A percentile compares a stretch with the other conserved stretches of the same genome.
Evolutionary conservation across 2,797 vertebrate genomes (phyloP).

Genomic region (Aphelocoma californica): DNA sequence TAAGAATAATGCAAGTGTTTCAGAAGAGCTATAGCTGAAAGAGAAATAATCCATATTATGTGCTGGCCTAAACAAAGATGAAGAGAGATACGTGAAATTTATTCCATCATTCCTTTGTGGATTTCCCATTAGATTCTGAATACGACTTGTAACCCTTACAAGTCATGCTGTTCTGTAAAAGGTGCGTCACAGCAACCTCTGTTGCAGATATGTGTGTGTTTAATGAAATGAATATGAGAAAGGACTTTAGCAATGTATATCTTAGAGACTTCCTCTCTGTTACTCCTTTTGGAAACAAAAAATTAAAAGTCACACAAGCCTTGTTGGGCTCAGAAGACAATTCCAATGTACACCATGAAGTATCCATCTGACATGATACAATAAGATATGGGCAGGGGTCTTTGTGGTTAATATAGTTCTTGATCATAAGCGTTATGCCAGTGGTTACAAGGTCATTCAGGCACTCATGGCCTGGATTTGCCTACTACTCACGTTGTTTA

Average conservation of each 20-base stretch:
- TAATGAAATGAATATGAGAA: background rate
- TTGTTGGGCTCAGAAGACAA: background rate
- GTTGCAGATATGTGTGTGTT: background rate
- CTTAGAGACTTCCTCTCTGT: background rate
- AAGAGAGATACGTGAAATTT: background rate
- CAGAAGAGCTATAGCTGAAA: background rate
- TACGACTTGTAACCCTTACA: background rate
- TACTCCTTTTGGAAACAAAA: background rate
- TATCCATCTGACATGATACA: background rate
- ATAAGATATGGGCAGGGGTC: background rate
- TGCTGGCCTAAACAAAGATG: background rate
- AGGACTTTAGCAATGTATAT: background rate
- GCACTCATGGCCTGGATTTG: background rate
- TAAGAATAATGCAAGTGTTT: background rate
- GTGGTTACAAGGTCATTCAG: background rate
- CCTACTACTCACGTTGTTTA: background rate
- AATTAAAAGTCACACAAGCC: background rate
- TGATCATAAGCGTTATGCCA: background rate
- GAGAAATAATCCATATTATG: background rate
- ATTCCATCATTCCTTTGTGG: background rate
- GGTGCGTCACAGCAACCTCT: background rate
- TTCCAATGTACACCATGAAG: background rate
- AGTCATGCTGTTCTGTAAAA: background rate
- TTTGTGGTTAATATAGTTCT: background rate
- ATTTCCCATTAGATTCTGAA: slow-evolving; percentile 31